Evolutionary conservation across 2,888 invertebrate species (phyloP), one percentile per base, ranked within the genome.

Genomic region (Pediacus dermestoides): DNA sequence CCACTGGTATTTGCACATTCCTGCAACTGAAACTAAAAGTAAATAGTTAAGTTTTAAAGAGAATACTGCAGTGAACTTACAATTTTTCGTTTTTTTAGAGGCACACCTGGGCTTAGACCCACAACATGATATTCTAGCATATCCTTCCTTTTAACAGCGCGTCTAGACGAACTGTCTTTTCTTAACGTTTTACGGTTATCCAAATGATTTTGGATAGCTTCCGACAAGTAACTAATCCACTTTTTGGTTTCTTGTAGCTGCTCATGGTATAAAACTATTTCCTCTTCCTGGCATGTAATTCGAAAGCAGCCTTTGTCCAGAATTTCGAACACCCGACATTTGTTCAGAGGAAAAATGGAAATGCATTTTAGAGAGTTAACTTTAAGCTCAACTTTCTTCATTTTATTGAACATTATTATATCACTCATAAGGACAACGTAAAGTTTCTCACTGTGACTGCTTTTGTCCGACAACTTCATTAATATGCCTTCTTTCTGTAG

Each of bases 381-480:
- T 16, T 75, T 74, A 2, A 74, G 70, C 1, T 77, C 71, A 32
- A 76, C 72, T 9, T 76, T 75, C 35, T 74, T 67, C 33, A 78
- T 72, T 68, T 85, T 86, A 56, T 83, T 85, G 57, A 84, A 85
- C 63, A 88, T 71, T 27, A 88, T 70, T 52, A 83, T 80, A 57
- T 88, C 88, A 9, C 77, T 83, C 68, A 85, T 77, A 9, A 87
- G 71, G 46, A 85, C 75, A 44, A 85, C 80, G 60, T 83, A 82
- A 4, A 83, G 67, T 51, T 76, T 77, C 41, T 57, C 50, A 38
- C 76, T 70, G 15, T 63, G 64, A 39, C 67, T 64, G 3, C 72
- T 37, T 36, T 53, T 54, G 7, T 48, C 38, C 2, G 50, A 44
- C 46, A 61, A 50, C 47, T 50, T 51, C 12, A 74, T 72, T 1